Evolutionary conservation across 2,113 vertebrate species (phyloP).

Genomic region (Irena cyanogastra): DNA sequence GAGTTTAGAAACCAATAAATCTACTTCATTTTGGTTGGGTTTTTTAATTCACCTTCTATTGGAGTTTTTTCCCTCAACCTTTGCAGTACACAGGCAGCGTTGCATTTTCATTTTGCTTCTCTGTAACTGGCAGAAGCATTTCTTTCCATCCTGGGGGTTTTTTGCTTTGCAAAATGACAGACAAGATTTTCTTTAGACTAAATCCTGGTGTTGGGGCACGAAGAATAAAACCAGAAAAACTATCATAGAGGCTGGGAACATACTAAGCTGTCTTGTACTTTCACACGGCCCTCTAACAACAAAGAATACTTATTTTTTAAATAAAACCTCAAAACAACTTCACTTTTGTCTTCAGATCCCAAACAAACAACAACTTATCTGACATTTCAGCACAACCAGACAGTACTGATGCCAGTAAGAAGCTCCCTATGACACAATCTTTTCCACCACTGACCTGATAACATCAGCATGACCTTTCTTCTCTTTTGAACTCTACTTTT

Average conservation of each 20-base stretch:
- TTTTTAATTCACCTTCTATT: not conserved
- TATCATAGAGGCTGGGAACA: not conserved
- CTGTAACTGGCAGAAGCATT: not conserved
- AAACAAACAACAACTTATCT: not conserved
- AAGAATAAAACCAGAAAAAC: not conserved
- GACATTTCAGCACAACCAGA: not conserved
- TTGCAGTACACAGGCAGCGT: not conserved
- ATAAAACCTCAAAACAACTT: not conserved
- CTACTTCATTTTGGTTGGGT: not conserved
- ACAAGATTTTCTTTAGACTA: not conserved
- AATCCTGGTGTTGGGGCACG: not conserved
- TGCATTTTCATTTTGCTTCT: not conserved
- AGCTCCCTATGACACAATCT: not conserved
- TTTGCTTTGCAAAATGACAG: not conserved
- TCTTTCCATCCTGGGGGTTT: not conserved
- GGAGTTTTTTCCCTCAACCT: not conserved
- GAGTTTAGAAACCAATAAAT: not conserved
- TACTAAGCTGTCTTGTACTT: not conserved
- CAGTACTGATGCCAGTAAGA: not conserved
- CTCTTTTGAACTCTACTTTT: not conserved
- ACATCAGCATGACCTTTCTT: not conserved
- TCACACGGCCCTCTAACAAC: not conserved
- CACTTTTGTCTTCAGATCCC: not conserved
- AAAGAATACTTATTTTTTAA: not conserved
- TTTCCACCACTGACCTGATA: not conserved